Conservation (phyloP, 2,113 vertebrate species). For the Erythrolamprus reginae region DNA sequence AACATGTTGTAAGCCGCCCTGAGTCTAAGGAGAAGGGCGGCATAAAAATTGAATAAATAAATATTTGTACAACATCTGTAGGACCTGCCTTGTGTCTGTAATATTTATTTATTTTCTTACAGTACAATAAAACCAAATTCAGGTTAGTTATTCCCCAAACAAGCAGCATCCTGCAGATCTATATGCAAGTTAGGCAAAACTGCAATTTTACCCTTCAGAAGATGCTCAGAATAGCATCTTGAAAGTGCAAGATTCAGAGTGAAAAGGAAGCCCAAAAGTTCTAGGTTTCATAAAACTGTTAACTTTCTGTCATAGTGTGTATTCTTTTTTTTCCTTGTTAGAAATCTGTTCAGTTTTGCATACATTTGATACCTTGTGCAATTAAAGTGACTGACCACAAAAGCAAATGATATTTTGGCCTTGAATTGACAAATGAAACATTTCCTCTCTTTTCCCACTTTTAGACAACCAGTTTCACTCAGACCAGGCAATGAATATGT, state of each 20-base stretch:
- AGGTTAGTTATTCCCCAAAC: not conserved
- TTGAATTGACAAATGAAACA: accelerated
- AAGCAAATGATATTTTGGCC: not conserved
- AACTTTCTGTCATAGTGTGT: not conserved
- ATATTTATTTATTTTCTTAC: not conserved
- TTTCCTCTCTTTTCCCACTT: not conserved
- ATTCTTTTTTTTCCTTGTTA: not conserved
- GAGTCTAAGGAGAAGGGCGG: no score
- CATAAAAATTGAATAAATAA: no score
- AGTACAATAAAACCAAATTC: not conserved
- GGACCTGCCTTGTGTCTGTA: not conserved
- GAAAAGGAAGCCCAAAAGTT: not conserved
- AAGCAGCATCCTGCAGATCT: not conserved
- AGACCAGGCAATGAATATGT: not conserved
- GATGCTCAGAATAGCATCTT: not conserved
- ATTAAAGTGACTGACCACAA: accelerated
- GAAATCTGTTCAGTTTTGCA: not conserved
- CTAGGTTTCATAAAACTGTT: not conserved
- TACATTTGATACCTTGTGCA: not conserved
- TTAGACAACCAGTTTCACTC: not conserved
- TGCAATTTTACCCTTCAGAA: conserved; percentile 20
- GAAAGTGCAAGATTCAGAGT: conserved; percentile 11
- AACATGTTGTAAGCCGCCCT: no score
- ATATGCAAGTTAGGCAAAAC: conserved; percentile 13
- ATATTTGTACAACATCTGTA: not conserved